Percentiles rank a stretch among this genome's conserved stretches.
Evolutionary conservation across 1,140 invertebrate genomes (phyloP).

Genomic region (Rhopalosiphum padi): DNA sequence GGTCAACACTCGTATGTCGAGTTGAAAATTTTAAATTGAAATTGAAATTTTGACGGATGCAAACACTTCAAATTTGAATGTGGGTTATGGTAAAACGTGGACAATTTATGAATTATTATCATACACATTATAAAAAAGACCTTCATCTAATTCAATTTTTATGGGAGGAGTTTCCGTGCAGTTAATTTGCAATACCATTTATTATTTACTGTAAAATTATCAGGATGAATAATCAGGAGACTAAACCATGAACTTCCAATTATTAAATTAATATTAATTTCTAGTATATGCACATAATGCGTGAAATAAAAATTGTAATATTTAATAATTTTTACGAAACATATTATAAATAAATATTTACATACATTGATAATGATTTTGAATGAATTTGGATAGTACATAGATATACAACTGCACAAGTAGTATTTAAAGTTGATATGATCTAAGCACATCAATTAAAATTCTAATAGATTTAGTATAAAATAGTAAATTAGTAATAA

Average conservation of each 20-base stretch:
- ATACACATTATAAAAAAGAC: constrained; percentile 36
- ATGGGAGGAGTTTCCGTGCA: neutral
- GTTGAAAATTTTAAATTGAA: constrained; percentile 11
- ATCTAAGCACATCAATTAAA: neutral
- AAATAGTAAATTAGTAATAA: neutral
- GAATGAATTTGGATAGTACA: neutral
- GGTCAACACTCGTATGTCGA: neutral
- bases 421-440: neutral
- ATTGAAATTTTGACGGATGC: constrained; percentile 31
- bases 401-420: neutral
- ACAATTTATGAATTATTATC: constrained; percentile 30
- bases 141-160: constrained; percentile 12
- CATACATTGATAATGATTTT: neutral
- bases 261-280: neutral
- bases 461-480: neutral
- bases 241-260: neutral
- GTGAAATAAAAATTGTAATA: neutral
- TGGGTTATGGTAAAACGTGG: neutral
- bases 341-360: neutral
- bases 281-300: too few species aligned
- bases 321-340: neutral
- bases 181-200: neutral
- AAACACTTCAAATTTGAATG: constrained; percentile 46
- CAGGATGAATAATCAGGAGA: neutral
- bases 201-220: neutral